Evolutionary conservation across 2,888 invertebrate species (phyloP).

Genomic region (Emmelina monodactyla): DNA sequence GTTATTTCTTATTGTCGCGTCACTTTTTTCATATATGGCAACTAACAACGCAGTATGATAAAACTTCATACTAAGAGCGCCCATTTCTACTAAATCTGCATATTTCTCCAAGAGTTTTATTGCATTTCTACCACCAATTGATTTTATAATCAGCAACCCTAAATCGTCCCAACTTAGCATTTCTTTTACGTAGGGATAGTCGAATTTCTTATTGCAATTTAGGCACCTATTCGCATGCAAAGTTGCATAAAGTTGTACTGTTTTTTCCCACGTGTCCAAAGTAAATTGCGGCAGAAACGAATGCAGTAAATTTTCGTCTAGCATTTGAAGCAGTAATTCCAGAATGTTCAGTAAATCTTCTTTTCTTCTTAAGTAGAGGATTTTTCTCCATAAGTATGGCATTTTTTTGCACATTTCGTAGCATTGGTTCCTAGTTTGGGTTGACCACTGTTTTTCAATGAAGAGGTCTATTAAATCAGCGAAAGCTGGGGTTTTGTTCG

Average conservation of each 20-base stretch:
- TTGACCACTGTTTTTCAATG: constrained; percentile 55
- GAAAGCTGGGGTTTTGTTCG: constrained; percentile 49
- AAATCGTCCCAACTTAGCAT: constrained; percentile 69
- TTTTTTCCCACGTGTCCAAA: constrained; percentile 66
- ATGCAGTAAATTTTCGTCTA: constrained; percentile 63
- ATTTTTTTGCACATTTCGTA: constrained; percentile 64
- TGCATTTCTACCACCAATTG: constrained; percentile 66
- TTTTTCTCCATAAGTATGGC: constrained; percentile 71
- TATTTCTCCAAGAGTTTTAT: constrained; percentile 65
- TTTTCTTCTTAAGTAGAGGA: constrained; percentile 53
- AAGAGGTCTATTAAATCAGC: constrained; percentile 65
- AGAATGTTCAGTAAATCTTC: constrained; percentile 60
- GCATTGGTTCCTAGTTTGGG: constrained; percentile 45
- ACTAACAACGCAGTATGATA: constrained; percentile 65
- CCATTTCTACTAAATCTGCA: constrained; percentile 58
- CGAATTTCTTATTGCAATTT: constrained; percentile 64
- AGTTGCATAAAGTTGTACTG: constrained; percentile 61
- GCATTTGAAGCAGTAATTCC: constrained; percentile 67
- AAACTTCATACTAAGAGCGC: constrained; percentile 68
- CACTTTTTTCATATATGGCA: constrained; percentile 47
- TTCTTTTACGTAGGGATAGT: constrained; percentile 45
- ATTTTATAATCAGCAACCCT: constrained; percentile 66
- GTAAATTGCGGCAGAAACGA: constrained; percentile 62
- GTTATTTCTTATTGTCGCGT: constrained; percentile 31
- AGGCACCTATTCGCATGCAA: constrained; percentile 67